phyloP scores from a whole-genome alignment of 1,140 invertebrate species.

The Mercenaria mercenaria region DNA sequence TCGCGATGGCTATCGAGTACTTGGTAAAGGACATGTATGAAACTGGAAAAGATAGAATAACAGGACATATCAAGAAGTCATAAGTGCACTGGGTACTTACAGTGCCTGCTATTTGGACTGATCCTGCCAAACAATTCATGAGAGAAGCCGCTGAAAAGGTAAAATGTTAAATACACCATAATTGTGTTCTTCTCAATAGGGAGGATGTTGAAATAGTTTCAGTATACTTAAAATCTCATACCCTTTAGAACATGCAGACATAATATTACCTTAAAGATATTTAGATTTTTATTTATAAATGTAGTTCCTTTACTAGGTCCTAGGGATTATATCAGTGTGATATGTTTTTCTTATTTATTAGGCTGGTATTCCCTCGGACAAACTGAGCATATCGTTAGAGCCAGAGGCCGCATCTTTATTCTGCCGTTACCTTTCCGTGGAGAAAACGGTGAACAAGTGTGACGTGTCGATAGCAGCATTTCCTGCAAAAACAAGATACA shows the following conservation, averaged over 20 bases:
- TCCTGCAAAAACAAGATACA: not conserved
- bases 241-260: too few relatives aligned
- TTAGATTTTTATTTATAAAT: too few relatives aligned
- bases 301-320: too few relatives aligned
- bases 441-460: not conserved
- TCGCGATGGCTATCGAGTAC: conserved; percentile 20
- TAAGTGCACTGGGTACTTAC: conserved; percentile 41
- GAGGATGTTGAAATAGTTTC: not conserved
- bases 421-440: conserved; percentile 21
- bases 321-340: too few relatives aligned
- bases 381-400: conserved; percentile 35
- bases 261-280: too few relatives aligned
- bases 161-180: not conserved
- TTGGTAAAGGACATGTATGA: conserved; percentile 1
- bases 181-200: not conserved
- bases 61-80: not conserved
- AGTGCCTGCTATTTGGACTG: conserved; percentile 42
- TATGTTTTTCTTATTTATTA: not conserved
- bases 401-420: conserved; percentile 43
- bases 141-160: not conserved
- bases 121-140: conserved; percentile 35
- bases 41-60: not conserved
- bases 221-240: not conserved
- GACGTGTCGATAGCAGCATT: not conserved
- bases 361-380: conserved; percentile 22